Conservation (phyloP, 2,797 vertebrate genomes). For the Cynopterus sphinx region DNA sequence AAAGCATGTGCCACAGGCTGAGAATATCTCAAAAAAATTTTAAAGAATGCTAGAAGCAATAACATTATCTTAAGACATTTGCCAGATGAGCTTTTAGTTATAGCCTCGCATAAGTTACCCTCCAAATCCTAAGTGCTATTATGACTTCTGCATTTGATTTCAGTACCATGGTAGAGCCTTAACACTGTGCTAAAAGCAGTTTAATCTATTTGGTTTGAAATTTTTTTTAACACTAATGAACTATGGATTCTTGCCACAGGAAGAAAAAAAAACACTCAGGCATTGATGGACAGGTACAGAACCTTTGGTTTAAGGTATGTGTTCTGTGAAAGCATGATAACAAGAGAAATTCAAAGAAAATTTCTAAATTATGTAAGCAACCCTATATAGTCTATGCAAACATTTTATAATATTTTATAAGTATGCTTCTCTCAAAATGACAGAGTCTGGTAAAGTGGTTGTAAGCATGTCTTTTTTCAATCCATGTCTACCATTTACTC, state of each 20-base stretch:
- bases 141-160: conserved; percentile 36
- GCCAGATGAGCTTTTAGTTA: conserved; percentile 41
- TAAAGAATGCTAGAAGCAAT: background rate
- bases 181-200: conserved; percentile 17
- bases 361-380: background rate
- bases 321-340: background rate
- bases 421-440: conserved; percentile 39
- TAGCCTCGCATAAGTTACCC: background rate
- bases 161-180: background rate
- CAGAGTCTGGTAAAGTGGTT: background rate
- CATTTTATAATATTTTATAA: conserved; percentile 10
- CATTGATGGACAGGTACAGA: background rate
- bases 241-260: background rate
- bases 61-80: background rate
- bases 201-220: background rate
- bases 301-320: background rate
- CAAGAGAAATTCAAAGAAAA: background rate
- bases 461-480: background rate
- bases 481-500: background rate
- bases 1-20: background rate
- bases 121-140: conserved; percentile 20
- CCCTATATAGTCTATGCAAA: background rate
- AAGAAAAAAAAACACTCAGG: background rate
- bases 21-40: conserved; percentile 32
- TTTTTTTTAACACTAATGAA: background rate